These are phyloP conservation scores for Pelobates fuscus DNA, from an alignment of 2,113 vertebrate genomes.

Conservation along the genomic window DNA sequence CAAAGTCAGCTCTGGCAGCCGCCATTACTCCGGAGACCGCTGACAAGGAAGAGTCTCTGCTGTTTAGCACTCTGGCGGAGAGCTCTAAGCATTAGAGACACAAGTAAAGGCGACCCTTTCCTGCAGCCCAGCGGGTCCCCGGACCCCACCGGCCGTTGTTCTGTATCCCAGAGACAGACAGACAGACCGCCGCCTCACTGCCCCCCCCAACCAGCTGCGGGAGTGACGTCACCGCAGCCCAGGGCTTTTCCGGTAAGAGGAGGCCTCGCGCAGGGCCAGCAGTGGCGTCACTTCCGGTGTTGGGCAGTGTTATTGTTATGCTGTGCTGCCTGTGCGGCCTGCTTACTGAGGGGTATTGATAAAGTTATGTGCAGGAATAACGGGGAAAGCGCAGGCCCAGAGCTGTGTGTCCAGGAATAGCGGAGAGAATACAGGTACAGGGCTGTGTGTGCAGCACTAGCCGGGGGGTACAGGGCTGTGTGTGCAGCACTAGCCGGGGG, in stretches of 20 bases:
- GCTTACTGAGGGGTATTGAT: not conserved
- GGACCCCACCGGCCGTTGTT: too few relatives aligned
- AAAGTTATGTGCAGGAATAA: not conserved
- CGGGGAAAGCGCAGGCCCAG: not conserved
- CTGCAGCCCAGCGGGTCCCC: too few relatives aligned
- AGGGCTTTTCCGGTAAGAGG: slow-evolving; percentile 9
- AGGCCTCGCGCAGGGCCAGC: not conserved
- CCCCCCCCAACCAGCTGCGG: too few relatives aligned
- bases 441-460: not conserved
- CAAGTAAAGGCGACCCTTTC: too few relatives aligned
- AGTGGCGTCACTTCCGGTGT: slow-evolving; percentile 32
- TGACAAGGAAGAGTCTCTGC: too few relatives aligned
- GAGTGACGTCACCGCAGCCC: not conserved
- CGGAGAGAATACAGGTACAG: not conserved
- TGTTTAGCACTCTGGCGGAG: too few relatives aligned
- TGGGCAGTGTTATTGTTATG: slow-evolving; percentile 35
- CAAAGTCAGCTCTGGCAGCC: too few relatives aligned
- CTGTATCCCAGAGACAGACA: too few relatives aligned
- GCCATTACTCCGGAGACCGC: too few relatives aligned
- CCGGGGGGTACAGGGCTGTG: too few relatives aligned
- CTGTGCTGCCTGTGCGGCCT: not conserved
- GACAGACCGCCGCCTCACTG: not conserved
- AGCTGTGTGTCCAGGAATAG: not conserved
- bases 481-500: not conserved
- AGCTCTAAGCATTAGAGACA: too few relatives aligned